phyloP scores from a whole-genome alignment of 1,140 invertebrate genomes.

The Anagrus nilaparvatae region DNA sequence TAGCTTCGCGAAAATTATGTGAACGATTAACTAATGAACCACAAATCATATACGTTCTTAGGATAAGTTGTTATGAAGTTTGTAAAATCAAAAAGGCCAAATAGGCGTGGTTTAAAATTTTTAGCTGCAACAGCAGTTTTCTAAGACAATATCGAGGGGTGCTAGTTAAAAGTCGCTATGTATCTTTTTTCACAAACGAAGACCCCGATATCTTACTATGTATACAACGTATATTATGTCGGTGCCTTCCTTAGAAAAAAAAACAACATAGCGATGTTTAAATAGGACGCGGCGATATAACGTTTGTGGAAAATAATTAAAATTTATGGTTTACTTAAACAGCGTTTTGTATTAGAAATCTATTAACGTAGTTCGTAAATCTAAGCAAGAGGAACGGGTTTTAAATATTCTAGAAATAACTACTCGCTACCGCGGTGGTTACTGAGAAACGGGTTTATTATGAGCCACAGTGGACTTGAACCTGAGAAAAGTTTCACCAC shows the following conservation, averaged over 20 bases:
- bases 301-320: too few species aligned
- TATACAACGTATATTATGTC: too few species aligned
- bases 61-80: background rate
- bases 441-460: conserved; percentile 18
- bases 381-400: background rate
- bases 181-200: too few species aligned
- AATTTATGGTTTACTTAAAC: background rate
- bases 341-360: background rate
- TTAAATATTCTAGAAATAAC: background rate
- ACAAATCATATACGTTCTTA: background rate
- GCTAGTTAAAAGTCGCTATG: too few species aligned
- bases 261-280: too few species aligned
- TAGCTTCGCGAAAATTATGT: conserved; percentile 1
- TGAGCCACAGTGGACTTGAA: too few species aligned
- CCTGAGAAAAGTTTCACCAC: too few species aligned
- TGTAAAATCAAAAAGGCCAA: background rate
- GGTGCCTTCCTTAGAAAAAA: too few species aligned
- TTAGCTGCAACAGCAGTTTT: background rate
- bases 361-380: background rate
- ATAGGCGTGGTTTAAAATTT: background rate
- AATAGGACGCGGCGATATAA: too few species aligned
- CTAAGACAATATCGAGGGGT: too few species aligned
- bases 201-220: too few species aligned
- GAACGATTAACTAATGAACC: background rate
- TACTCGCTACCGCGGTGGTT: background rate